A percentile compares a stretch with the other conserved stretches of the same genome.
Evolutionary conservation across 2,888 invertebrate genomes (phyloP).

Genomic region (Agrochola litura): DNA sequence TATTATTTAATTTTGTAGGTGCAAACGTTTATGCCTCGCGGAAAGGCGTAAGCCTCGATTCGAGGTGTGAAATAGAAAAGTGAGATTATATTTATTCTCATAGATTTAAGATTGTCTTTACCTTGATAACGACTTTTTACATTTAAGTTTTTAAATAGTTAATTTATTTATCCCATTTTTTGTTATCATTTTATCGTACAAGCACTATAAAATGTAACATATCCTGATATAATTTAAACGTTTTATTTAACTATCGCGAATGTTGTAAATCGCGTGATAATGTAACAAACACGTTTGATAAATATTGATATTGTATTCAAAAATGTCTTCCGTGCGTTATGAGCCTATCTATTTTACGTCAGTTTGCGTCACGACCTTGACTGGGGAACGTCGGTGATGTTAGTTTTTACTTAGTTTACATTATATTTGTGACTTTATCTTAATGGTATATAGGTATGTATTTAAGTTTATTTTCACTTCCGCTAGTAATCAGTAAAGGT

Average conservation of each 20-base stretch:
- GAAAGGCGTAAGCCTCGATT: conserved; percentile 18
- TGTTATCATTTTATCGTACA: background rate
- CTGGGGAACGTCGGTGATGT: background rate
- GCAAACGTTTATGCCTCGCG: conserved; percentile 9
- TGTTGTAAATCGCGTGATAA: conserved; percentile 36
- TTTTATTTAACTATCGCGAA: conserved; percentile 7
- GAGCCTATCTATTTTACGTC: background rate
- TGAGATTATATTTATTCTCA: conserved; percentile 25
- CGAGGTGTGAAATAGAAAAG: conserved; percentile 24
- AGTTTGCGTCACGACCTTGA: conserved; percentile 19
- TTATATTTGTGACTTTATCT: conserved; percentile 24
- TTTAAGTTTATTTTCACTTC: conserved; percentile 7
- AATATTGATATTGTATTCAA: conserved; percentile 29
- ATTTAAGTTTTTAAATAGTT: conserved; percentile 5
- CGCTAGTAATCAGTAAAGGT: background rate
- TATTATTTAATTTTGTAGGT: conserved; percentile 29
- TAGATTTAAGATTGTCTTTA: conserved; percentile 17
- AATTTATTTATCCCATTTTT: conserved; percentile 15
- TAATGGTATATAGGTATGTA: conserved; percentile 17
- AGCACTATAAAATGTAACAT: background rate
- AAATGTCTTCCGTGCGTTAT: conserved; percentile 14
- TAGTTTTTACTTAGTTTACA: background rate
- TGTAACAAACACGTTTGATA: conserved; percentile 32
- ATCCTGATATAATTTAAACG: background rate
- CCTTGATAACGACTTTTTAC: background rate